These are phyloP conservation scores for Deroptyus accipitrinus DNA, from an alignment of 2,113 vertebrate genomes.

Conservation along the genomic window DNA sequence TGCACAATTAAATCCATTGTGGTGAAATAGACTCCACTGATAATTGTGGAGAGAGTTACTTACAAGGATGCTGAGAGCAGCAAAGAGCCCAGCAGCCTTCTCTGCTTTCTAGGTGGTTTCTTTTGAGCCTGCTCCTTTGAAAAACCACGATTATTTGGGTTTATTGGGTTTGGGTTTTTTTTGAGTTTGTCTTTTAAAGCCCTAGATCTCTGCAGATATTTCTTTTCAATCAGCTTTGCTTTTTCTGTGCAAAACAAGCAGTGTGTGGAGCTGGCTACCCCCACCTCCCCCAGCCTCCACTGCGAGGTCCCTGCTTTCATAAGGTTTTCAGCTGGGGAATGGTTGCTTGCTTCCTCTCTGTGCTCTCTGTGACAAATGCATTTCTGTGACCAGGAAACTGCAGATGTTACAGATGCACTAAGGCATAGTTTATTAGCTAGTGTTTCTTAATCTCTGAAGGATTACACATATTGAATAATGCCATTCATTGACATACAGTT, in stretches of 20 bases:
- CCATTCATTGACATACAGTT: slow-evolving; percentile 23
- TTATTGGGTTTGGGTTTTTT: not conserved
- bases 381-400: slow-evolving; percentile 60
- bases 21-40: slow-evolving; percentile 3
- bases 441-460: slow-evolving; percentile 38
- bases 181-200: not conserved
- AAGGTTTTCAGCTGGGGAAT: slow-evolving; percentile 43
- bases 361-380: slow-evolving; percentile 5
- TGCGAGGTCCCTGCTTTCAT: not conserved
- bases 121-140: not conserved
- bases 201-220: not conserved
- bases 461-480: slow-evolving; percentile 47
- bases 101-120: not conserved
- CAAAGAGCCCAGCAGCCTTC: not conserved
- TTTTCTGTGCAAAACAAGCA: not conserved
- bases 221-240: not conserved
- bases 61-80: not conserved
- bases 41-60: slow-evolving; percentile 22
- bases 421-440: slow-evolving; percentile 42
- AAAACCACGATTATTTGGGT: not conserved
- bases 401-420: slow-evolving; percentile 59
- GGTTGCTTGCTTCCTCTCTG: slow-evolving; percentile 34
- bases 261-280: not conserved
- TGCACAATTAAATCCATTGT: slow-evolving; percentile 45
- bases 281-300: not conserved